Evolutionary conservation across 2,888 invertebrate species (phyloP), one percentile per base, ranked within the genome.

Genomic region (Campaea margaritaria): DNA sequence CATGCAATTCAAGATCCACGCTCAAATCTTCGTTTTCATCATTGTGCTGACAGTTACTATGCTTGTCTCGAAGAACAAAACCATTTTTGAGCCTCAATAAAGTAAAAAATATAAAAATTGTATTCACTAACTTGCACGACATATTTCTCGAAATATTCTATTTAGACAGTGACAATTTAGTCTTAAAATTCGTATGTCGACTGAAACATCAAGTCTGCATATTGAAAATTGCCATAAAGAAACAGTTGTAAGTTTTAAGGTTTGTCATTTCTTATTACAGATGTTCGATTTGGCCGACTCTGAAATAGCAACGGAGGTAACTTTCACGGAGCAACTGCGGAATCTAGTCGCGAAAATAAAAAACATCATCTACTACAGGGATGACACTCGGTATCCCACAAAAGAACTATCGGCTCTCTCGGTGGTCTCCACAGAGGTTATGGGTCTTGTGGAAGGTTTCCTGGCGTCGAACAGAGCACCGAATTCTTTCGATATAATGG

Each of bases 271-370:
- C 72, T 67, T 53, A 86, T 84, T 93, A 61, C 93, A 96, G 96
- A 95, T 95, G 83, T 96, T 95, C 70, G 93, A 95, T 73, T 81
- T 96, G 74, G 93, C 95, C 54, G 93, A 95, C 65, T 94, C 94
- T 8, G 92, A 93, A 74, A 86, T 96, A 27, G 94, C 94, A 49
- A 93, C 93, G 0, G 95, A 96, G 83, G 93, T 96, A n/a, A 92
- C 93, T 59, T 96, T 95, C 79, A 94, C 95, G 16, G 94, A 95
- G 80, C 94, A 95, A 64, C 89, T 96, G 47, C 92, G 92, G 21
- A 87, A 91, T 72, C 76, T 93, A 48, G 87, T 93, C n/a, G 85
- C 89, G 0, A 92, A 93, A 75, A 91, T 93, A 48, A 93, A 93
- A 72, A 92, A 92, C 58, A 90, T 90, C 10, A 86, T 90, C 62